Conservation (phyloP, 2,113 vertebrate genomes). For the Pica pica region DNA sequence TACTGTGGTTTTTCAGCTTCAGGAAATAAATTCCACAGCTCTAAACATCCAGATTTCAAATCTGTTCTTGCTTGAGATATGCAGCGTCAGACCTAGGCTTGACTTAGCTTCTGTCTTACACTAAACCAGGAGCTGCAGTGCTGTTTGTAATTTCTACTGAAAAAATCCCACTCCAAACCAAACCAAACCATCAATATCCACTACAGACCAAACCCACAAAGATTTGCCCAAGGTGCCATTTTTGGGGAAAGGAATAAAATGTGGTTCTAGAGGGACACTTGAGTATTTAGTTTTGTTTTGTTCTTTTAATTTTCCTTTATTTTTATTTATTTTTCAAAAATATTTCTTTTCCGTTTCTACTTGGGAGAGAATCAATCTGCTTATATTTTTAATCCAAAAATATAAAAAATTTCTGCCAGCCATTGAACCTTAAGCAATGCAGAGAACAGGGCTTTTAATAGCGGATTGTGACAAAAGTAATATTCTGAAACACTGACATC, state of each 20-base stretch:
- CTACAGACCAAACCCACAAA: not conserved
- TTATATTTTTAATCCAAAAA: not conserved
- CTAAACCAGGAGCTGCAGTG: not conserved
- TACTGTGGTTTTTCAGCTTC: not conserved
- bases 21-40: not conserved
- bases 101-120: not conserved
- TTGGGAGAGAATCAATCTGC: not conserved
- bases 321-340: not conserved
- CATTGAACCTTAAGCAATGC: not conserved
- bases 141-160: not conserved
- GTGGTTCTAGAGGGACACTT: fast-evolving
- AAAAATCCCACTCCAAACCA: not conserved
- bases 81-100: not conserved
- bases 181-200: not conserved
- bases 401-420: not conserved
- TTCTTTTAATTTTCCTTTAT: not conserved
- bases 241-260: not conserved
- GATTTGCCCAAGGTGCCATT: not conserved
- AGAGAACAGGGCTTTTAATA: not conserved
- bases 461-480: not conserved
- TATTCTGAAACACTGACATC: conserved; percentile 55
- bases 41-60: not conserved
- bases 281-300: not conserved
- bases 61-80: not conserved
- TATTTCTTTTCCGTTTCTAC: not conserved